Conservation (phyloP, 2,888 invertebrate species). For the Parnassius mnemosyne region DNA sequence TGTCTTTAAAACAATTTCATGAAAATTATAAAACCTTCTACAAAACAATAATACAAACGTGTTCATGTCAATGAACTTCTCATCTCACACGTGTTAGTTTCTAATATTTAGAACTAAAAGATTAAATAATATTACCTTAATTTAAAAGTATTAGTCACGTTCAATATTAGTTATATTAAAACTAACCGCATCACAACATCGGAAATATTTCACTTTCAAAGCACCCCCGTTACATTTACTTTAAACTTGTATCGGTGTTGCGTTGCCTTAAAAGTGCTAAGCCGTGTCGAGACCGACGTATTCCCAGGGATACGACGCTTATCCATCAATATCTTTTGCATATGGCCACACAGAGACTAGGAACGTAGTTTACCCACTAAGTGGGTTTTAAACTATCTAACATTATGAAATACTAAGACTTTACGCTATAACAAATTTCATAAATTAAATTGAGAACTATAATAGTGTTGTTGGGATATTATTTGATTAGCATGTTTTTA, state of each 20-base stretch:
- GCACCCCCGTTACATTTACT: constrained; percentile 41
- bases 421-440: neutral
- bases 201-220: constrained; percentile 31
- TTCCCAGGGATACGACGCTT: constrained; percentile 69
- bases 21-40: too few relatives aligned
- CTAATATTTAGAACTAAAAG: too few relatives aligned
- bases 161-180: constrained; percentile 3
- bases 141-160: neutral
- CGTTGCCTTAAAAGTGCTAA: constrained; percentile 75
- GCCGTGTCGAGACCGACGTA: constrained; percentile 73
- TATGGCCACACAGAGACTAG: constrained; percentile 40
- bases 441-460: neutral
- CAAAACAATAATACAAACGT: too few relatives aligned
- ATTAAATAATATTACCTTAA: too few relatives aligned
- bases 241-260: constrained; percentile 51
- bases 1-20: too few relatives aligned
- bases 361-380: constrained; percentile 38
- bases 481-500: too few relatives aligned
- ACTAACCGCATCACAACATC: constrained; percentile 8
- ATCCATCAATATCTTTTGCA: constrained; percentile 81
- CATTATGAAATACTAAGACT: neutral
- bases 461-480: too few relatives aligned
- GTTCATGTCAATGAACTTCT: too few relatives aligned
- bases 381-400: constrained; percentile 18
- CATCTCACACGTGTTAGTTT: too few relatives aligned